Conservation (phyloP, 2,888 invertebrate species). For the Tipula vernalis region DNA sequence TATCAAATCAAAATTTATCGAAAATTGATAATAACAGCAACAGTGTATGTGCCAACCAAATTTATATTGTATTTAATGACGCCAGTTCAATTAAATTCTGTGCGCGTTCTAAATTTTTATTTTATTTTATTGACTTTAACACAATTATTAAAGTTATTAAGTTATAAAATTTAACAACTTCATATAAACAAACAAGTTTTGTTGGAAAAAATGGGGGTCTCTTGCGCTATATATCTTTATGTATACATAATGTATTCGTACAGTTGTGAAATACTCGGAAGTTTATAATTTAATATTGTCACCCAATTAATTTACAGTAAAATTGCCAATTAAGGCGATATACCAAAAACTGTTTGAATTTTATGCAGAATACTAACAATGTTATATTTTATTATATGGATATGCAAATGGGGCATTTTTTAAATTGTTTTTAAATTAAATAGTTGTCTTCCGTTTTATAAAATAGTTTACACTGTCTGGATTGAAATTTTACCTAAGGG, state of each 20-base stretch:
- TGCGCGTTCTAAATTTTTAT: not conserved
- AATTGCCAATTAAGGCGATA: not conserved
- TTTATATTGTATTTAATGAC: not conserved
- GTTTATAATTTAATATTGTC: not conserved
- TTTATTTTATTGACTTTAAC: not conserved
- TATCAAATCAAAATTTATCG: not conserved
- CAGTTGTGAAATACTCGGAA: not conserved
- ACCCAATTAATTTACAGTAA: not conserved
- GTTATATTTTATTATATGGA: not conserved
- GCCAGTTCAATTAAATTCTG: not conserved
- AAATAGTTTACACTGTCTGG: not conserved
- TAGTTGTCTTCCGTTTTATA: not conserved
- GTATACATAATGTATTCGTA: not conserved
- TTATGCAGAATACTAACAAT: not conserved
- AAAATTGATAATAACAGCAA: not conserved
- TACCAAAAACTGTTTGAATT: not conserved
- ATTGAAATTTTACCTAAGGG: not conserved
- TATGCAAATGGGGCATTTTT: not conserved
- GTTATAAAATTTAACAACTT: not conserved
- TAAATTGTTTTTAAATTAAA: not conserved
- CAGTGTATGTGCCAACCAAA: not conserved
- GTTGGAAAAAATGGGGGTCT: not conserved
- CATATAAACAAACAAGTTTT: not conserved
- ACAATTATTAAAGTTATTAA: not conserved
- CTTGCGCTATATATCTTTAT: not conserved